Evolutionary conservation across 2,888 invertebrate species (phyloP).

Genomic region (Morpho helenor): DNA sequence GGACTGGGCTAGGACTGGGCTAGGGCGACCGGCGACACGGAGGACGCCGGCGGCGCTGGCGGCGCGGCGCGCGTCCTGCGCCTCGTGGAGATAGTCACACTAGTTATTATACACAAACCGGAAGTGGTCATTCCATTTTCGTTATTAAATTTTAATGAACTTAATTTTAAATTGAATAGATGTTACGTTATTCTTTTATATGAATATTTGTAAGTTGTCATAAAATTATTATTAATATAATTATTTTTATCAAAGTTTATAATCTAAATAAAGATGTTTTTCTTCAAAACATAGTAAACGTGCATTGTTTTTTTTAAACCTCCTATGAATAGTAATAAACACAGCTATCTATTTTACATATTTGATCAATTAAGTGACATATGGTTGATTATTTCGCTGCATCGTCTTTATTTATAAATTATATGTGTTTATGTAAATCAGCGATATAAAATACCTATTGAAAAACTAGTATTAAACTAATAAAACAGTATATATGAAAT

Average conservation of each 20-base stretch:
- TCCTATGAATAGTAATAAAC: not conserved
- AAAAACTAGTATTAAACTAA: too few species aligned
- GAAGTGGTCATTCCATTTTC: conserved; percentile 75
- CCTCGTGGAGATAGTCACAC: conserved; percentile 63
- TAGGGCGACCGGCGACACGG: conserved; percentile 3
- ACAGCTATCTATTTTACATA: too few species aligned
- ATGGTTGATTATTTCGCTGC: too few species aligned
- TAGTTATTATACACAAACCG: conserved; percentile 70
- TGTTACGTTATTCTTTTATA: conserved; percentile 80
- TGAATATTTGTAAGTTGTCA: conserved; percentile 78
- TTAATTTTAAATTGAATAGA: conserved; percentile 75
- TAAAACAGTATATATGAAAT: not conserved
- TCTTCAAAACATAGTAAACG: conserved; percentile 68
- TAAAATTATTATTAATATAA: conserved; percentile 80
- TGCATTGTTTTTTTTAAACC: conserved; percentile 34
- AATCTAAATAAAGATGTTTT: conserved; percentile 80
- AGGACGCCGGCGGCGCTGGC: conserved; percentile 23
- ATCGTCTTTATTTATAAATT: too few species aligned
- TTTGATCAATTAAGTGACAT: too few species aligned
- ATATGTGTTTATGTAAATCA: too few species aligned
- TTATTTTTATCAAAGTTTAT: conserved; percentile 81
- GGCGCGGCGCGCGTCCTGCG: conserved; percentile 31
- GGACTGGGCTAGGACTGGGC: not conserved
- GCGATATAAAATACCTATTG: too few species aligned
- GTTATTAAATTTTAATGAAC: conserved; percentile 68